Evolutionary conservation across 2,797 vertebrate genomes (phyloP).

Genomic region (Anableps anableps): DNA sequence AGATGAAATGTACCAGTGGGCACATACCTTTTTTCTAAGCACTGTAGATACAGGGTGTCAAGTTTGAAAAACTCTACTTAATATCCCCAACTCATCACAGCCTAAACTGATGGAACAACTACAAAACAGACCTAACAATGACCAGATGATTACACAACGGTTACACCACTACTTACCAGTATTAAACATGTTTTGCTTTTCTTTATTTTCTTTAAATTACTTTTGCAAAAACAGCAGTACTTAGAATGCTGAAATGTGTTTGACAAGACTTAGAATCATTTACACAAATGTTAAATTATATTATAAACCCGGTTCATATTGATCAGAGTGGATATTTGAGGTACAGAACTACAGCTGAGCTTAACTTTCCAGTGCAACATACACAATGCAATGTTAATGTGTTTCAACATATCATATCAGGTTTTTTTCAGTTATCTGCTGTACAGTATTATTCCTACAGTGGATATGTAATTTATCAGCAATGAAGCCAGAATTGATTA

Average conservation of each 20-base stretch:
- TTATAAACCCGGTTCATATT: background rate
- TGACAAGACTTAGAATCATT: background rate
- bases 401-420: background rate
- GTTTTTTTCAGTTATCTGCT: background rate
- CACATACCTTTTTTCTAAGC: too few species aligned
- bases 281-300: background rate
- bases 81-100: too few species aligned
- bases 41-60: background rate
- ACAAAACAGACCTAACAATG: too few species aligned
- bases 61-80: too few species aligned
- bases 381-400: background rate
- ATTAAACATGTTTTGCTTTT: background rate
- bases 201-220: background rate
- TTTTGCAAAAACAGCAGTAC: background rate
- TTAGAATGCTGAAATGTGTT: background rate
- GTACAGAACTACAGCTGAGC: background rate
- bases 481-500: constrained; percentile 18
- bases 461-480: constrained; percentile 5
- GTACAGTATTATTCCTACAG: background rate
- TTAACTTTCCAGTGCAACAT: background rate
- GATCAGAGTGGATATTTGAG: background rate
- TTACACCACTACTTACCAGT: background rate
- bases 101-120: too few species aligned
- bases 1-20: too few species aligned
- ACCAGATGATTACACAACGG: too few species aligned